Base-by-base conservation (phyloP, 2,797 vertebrate species). In the Urocyon cinereoargenteus region DNA sequence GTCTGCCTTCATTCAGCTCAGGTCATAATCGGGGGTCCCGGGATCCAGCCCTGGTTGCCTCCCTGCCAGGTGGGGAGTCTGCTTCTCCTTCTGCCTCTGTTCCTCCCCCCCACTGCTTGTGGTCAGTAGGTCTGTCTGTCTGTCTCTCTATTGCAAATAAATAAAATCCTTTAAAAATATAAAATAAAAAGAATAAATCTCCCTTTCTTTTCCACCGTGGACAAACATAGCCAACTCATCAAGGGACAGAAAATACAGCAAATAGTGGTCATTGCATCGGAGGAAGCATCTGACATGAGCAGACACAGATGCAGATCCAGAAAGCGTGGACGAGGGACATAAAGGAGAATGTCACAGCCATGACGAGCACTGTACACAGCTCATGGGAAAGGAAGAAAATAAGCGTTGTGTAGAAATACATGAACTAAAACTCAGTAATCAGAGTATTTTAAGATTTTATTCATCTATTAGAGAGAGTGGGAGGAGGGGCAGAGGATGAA, bases 381-480 rank as follows among this genome's bases (percentile, higher is more conserved):
- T 5, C 11, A 57, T 9, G 22, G 51, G 4, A 6, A 53, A 59
- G 5, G 6, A 57, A 66, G 49, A 55, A 62, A 94, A 78, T 28
- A 57, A 9, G 6, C 21, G 8, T 51, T 75, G 64, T 66, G 45
- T 51, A 83, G 31, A 96, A 94, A 90, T 66, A 6, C 75, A 12
- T 45, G 75, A 28, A 72, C 83, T 51, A 89, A 94, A 95, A 40
- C 18, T 51, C 15, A 45, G 14, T 59, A 64, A 88, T 77, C 40
- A 90, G 72, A 83, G 31, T 68, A 19, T 34, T 66, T 3, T 64
- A 66, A 66, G 64, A 66, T 68, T 68, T 68, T 68, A n/a, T n/a
- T 68, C n/a, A 68, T 19, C 31, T 68, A 18, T 68, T 5, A n/a
- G 64, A 68, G 31, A 68, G 64, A n/a, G 31, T 8, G 16, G 64